Conservation (phyloP, 1,140 invertebrate genomes). For the Monomorium pharaonis region DNA sequence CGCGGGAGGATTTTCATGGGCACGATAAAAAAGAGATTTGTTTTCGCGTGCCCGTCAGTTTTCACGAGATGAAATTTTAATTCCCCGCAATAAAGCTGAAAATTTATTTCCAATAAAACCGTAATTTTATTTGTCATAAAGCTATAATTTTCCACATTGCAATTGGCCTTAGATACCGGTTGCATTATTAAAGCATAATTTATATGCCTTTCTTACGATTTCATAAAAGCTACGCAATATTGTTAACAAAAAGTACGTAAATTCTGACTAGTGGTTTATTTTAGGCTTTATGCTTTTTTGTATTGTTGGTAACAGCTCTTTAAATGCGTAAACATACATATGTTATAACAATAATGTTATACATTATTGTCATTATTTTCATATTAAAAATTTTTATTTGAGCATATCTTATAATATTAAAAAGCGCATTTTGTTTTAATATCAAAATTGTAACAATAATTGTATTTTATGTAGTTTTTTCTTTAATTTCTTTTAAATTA, state of each 20-base stretch:
- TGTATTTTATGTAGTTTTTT: not conserved
- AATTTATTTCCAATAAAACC: conserved; percentile 41
- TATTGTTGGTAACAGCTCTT: too few relatives aligned
- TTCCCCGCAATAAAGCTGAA: conserved; percentile 7
- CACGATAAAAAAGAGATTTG: conserved; percentile 24
- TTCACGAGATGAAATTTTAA: conserved; percentile 32
- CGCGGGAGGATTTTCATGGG: not conserved
- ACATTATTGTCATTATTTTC: too few relatives aligned
- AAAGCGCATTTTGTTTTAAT: not conserved
- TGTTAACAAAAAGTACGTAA: conserved; percentile 5
- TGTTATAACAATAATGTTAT: too few relatives aligned
- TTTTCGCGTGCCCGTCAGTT: not conserved
- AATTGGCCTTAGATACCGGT: not conserved
- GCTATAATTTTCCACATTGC: not conserved
- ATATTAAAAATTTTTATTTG: not conserved
- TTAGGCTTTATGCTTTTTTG: not conserved
- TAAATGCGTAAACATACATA: too few relatives aligned
- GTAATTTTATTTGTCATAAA: conserved; percentile 31
- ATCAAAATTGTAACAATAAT: not conserved
- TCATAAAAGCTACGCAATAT: conserved; percentile 21
- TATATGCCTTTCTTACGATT: conserved; percentile 23
- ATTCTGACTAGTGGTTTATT: not conserved
- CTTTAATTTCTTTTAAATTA: not conserved
- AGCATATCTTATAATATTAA: not conserved
- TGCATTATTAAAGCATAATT: conserved; percentile 26